Evolutionary conservation across 2,888 invertebrate genomes (phyloP).

Genomic region (Aproaerema taeniolella): DNA sequence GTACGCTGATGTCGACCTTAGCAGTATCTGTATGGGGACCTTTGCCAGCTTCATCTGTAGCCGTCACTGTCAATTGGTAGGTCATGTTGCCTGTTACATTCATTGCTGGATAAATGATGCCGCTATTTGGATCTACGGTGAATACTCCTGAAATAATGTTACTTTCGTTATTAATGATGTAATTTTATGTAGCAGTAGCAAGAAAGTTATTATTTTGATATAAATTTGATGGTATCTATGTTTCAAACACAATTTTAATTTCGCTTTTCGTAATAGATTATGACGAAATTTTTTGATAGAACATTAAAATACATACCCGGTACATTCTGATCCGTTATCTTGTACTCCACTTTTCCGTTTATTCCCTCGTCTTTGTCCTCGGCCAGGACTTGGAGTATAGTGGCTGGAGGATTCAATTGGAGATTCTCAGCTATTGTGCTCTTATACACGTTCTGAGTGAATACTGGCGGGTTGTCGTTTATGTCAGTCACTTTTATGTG

Average conservation of each 20-base stretch:
- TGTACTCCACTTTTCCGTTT: conserved; percentile 87
- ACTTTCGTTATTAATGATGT: too few species aligned
- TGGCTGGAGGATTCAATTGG: conserved; percentile 87
- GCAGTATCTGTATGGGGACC: conserved; percentile 82
- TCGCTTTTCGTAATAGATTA: too few species aligned
- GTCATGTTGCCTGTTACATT: conserved; percentile 80
- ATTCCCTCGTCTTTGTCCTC: conserved; percentile 88
- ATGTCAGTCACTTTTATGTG: conserved; percentile 87
- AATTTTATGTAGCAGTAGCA: too few species aligned
- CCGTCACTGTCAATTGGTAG: conserved; percentile 81
- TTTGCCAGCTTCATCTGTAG: conserved; percentile 84
- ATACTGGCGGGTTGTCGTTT: conserved; percentile 93
- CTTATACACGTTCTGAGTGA: conserved; percentile 86
- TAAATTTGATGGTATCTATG: too few species aligned
- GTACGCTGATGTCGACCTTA: conserved; percentile 84
- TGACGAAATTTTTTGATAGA: too few species aligned
- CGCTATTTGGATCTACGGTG: conserved; percentile 84
- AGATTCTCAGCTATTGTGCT: conserved; percentile 91
- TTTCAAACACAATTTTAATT: too few species aligned
- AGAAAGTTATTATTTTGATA: too few species aligned
- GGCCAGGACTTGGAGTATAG: conserved; percentile 88
- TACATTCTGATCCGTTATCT: conserved; percentile 78
- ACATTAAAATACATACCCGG: conserved; percentile 52
- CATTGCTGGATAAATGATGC: conserved; percentile 88
- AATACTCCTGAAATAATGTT: conserved; percentile 89